A percentile compares a stretch with the other conserved stretches of the same genome.
Evolutionary conservation across 2,888 invertebrate species (phyloP).

Genomic region (Parnassius orleans): DNA sequence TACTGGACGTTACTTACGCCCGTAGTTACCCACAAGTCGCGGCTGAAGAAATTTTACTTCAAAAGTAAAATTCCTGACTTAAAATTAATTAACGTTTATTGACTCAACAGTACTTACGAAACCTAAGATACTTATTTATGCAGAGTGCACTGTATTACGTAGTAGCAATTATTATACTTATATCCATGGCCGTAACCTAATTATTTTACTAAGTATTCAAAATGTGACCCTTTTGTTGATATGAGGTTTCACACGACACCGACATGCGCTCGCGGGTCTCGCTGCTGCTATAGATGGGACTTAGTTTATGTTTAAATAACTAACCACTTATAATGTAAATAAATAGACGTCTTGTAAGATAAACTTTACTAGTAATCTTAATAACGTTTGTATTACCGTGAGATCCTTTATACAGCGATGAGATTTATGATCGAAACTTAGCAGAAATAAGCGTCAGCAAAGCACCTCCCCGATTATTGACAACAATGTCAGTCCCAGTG

Average conservation of each 20-base stretch:
- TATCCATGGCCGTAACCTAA: too few relatives aligned
- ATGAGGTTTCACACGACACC: background rate
- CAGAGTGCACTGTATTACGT: too few relatives aligned
- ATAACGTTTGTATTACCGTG: constrained; percentile 68
- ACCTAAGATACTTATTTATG: too few relatives aligned
- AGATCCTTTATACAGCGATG: constrained; percentile 44
- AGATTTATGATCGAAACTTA: constrained; percentile 22
- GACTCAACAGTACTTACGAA: too few relatives aligned
- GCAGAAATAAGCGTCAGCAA: constrained; percentile 1
- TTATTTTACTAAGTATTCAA: too few relatives aligned
- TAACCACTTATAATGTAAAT: constrained; percentile 77
- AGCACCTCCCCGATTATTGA: background rate
- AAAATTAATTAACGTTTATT: too few relatives aligned
- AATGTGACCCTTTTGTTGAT: constrained; percentile 9
- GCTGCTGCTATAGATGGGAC: constrained; percentile 5
- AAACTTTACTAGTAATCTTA: constrained; percentile 71
- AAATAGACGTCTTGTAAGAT: constrained; percentile 73
- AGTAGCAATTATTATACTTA: too few relatives aligned
- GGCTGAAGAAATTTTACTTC: too few relatives aligned
- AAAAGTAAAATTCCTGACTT: too few relatives aligned
- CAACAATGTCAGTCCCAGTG: background rate
- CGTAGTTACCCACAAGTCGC: too few relatives aligned
- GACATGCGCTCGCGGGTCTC: constrained; percentile 8
- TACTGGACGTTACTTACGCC: too few relatives aligned
- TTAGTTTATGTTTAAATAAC: constrained; percentile 69